These are phyloP conservation scores for Gymnoscopelus microlampas DNA, from an alignment of 2,797 vertebrate genomes.

Conservation along the genomic window DNA sequence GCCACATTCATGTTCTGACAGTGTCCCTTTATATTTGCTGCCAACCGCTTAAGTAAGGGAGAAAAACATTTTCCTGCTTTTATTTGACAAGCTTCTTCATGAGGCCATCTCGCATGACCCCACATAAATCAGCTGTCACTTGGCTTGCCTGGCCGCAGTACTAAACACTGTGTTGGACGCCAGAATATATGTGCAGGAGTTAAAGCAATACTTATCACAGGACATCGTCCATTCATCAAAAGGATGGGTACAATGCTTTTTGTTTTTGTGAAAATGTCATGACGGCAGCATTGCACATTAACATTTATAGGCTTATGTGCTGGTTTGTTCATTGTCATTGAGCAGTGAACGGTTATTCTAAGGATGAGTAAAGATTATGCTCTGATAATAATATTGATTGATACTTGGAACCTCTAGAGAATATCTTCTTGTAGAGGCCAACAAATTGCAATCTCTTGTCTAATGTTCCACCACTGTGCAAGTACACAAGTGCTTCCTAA, in stretches of 20 bases:
- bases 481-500: background rate
- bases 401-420: too few relatives aligned
- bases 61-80: conserved; percentile 78
- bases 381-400: too few relatives aligned
- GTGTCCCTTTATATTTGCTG: conserved; percentile 78
- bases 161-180: conserved; percentile 30
- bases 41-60: conserved; percentile 76
- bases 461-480: background rate
- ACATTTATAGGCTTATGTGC: background rate
- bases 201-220: background rate
- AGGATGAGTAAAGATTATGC: too few relatives aligned
- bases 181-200: conserved; percentile 11
- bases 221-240: conserved; percentile 14
- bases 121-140: conserved; percentile 65
- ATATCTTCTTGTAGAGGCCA: too few relatives aligned
- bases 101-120: conserved; percentile 68
- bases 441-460: too few relatives aligned
- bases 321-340: too few relatives aligned
- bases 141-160: conserved; percentile 25
- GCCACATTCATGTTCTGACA: conserved; percentile 78
- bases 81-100: conserved; percentile 77
- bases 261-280: conserved; percentile 9
- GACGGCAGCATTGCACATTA: conserved; percentile 2
- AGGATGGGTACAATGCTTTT: background rate
- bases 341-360: too few relatives aligned